Evolutionary conservation across 2,888 invertebrate species (phyloP).

Genomic region (Molorchus minor): DNA sequence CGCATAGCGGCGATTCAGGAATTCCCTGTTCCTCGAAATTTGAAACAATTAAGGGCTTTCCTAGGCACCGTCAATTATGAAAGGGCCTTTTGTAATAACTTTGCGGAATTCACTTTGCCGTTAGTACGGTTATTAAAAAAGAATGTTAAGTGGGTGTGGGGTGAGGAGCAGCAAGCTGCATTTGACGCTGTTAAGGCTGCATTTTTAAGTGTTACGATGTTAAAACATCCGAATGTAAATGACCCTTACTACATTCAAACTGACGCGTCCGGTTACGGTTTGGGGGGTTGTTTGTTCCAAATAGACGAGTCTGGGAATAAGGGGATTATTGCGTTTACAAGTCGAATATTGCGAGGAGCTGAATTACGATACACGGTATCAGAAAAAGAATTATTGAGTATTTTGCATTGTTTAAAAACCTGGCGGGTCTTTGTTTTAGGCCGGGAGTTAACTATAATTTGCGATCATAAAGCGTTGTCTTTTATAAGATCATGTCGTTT

Average conservation of each 20-base stretch:
- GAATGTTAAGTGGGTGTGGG: slow-evolving; percentile 17
- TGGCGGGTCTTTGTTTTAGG: background rate
- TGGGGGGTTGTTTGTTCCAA: slow-evolving; percentile 26
- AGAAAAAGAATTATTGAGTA: background rate
- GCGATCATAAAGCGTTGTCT: slow-evolving; percentile 13
- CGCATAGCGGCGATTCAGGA: background rate
- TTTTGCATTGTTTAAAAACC: background rate
- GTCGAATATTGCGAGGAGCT: background rate
- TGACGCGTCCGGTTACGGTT: slow-evolving; percentile 20
- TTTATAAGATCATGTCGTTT: background rate
- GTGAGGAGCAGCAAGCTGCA: background rate
- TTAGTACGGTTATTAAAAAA: slow-evolving; percentile 11
- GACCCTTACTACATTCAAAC: slow-evolving; percentile 17
- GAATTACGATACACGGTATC: background rate
- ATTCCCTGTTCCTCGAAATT: slow-evolving; percentile 10
- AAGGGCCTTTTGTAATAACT: slow-evolving; percentile 5
- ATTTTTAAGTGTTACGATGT: slow-evolving; percentile 5
- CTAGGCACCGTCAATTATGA: slow-evolving; percentile 14
- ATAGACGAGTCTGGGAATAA: background rate
- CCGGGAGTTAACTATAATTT: background rate
- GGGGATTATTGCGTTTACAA: background rate
- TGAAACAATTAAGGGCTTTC: slow-evolving; percentile 16
- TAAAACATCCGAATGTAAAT: slow-evolving; percentile 18
- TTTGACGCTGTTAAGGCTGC: slow-evolving; percentile 13
- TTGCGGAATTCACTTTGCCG: slow-evolving; percentile 1